Conservation (phyloP, 2,888 invertebrate genomes). For the Saturnia japonica region DNA sequence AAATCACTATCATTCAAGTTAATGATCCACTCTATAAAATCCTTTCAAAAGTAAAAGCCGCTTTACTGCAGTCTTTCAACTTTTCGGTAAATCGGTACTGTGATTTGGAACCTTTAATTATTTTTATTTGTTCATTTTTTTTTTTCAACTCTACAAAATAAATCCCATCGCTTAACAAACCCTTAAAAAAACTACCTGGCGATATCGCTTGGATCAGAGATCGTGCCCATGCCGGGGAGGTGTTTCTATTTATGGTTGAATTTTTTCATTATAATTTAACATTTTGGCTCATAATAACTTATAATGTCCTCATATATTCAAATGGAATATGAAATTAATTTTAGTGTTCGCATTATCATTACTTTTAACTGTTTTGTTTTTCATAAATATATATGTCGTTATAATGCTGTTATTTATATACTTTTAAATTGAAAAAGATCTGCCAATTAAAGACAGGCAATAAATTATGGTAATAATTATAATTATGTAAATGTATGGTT, state of each 20-base stretch:
- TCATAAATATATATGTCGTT: background rate
- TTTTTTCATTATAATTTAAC: background rate
- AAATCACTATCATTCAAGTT: no score
- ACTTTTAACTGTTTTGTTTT: background rate
- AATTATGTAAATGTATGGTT: background rate
- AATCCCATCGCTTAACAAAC: background rate
- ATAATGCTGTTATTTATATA: background rate
- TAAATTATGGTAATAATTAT: background rate
- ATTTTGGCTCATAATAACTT: background rate
- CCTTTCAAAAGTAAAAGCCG: no score
- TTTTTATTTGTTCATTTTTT: no score
- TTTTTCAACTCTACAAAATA: background rate
- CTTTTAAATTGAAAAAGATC: background rate
- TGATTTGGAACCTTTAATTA: no score
- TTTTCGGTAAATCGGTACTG: no score
- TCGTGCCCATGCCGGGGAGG: background rate
- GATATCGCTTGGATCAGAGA: background rate
- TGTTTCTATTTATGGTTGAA: background rate
- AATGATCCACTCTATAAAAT: no score
- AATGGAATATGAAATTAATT: background rate
- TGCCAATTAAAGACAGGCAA: background rate
- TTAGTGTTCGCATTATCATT: background rate
- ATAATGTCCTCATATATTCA: background rate
- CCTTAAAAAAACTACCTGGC: constrained; percentile 3
- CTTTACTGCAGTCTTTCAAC: no score